Evolutionary conservation across 2,888 invertebrate species (phyloP), one percentile per base, ranked within the genome.

Genomic region (Pseudanteris insignis): DNA sequence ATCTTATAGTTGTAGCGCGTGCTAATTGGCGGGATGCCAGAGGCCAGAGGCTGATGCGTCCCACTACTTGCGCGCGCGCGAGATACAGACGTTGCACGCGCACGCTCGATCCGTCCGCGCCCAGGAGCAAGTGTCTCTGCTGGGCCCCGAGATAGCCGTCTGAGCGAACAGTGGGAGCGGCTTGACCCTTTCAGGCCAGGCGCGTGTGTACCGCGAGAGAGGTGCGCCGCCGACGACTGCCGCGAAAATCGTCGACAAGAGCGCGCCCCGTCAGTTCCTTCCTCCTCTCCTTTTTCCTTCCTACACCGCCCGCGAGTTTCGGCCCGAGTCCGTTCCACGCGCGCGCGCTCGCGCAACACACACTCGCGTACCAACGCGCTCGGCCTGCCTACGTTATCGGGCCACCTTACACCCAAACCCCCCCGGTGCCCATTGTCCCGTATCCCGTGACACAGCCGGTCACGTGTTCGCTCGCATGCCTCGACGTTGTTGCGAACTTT

Each of bases 11-110:
- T 50, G 36, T 2, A 30, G 43, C 41, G 46, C 54, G 57, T 50
- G 46, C 50, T 50, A 55, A 63, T 59, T 59, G 63, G 63, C 59
- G 25, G 47, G 25, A 25, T 50, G 63, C 63, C 54, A 59, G 47
- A 12, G 36, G 15, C 18, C 18, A 11, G 28, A 18, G 18, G 11
- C 21, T 3, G 18, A 43, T 24, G 41, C 29, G 54, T n/a, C n/a
- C n/a, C n/a, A n/a, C n/a, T n/a, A n/a, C n/a, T n/a, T n/a, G n/a
- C n/a, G n/a, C n/a, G n/a, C n/a, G n/a, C n/a, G 10, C 33, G 15
- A 36, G 25, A 28, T 7, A 8, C 18, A 11, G 21, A 3, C 21
- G 21, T 21, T 3, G 21, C 21, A 21, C 21, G 21, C 21, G 21
- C 21, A 7, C 21, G 21, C 21, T 3, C n/a, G n/a, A n/a, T n/a